Evolutionary conservation across 2,888 invertebrate species (phyloP), one percentile per base, ranked within the genome.

Genomic region (Nymphalis c-album): DNA sequence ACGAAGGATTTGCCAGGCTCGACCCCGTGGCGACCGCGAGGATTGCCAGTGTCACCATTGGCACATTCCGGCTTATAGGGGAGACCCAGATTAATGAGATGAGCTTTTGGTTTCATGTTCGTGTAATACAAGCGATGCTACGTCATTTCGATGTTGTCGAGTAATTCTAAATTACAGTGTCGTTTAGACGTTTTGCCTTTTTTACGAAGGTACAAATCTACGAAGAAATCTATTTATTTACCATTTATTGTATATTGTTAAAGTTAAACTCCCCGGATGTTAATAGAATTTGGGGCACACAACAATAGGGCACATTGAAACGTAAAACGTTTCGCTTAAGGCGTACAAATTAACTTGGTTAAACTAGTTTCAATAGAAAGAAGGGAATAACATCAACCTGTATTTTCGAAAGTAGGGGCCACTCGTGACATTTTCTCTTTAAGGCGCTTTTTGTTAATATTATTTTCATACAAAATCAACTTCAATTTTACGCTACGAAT

Each of bases 51-150:
- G 89, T 90, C 90, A 87, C 85, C 87, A 87, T 87, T 79, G 87
- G 90, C 85, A 86, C 83, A 86, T 85, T 86, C 85, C 82, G 82
- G 91, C 89, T 92, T 92, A 89, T 83, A 84, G 82, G 80, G 74
- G 83, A 86, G 84, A 83, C 91, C 87, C 87, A 86, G 91, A 91
- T 92, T 91, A 91, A 90, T 87, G 86, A 83, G 86, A 85, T 85
- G 85, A 83, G 72, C 68, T 71, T 40, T 72, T 68, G 61, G 59
- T 60, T 63, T 67, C 53, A 64, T 66, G 64, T 64, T 51, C 66
- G 31, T 64, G 61, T 69, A 70, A 67, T 57, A 82, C 80, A 50
- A 61, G 35, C 13, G n/a, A 22, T 47, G 47, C 20, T 65, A 46
- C 55, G 18, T 16, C 18, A 61, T 65, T 55, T 60, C 18, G 40